These are phyloP conservation scores for Myotis myotis DNA, from an alignment of 2,797 vertebrate species.

Conservation along the genomic window DNA sequence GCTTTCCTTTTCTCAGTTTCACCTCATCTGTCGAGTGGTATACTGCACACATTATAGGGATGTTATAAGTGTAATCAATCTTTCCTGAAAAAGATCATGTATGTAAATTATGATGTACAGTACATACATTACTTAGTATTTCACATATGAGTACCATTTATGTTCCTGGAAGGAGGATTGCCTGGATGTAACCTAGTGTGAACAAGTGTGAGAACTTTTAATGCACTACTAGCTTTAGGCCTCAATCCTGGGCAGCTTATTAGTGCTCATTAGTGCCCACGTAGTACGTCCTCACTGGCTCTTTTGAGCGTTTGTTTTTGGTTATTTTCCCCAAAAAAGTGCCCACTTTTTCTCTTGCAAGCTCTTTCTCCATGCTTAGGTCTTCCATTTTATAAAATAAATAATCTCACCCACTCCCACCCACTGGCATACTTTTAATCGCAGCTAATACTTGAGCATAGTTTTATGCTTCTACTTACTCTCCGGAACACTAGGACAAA, in stretches of 20 bases:
- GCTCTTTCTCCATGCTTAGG: slow-evolving; percentile 24
- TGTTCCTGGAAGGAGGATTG: slow-evolving; percentile 60
- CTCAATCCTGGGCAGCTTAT: slow-evolving; percentile 62
- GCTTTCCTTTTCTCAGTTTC: slow-evolving; percentile 47
- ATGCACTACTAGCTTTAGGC: slow-evolving; percentile 67
- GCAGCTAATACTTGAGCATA: slow-evolving; percentile 11
- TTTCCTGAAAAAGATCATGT: slow-evolving; percentile 40
- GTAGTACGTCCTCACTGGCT: slow-evolving; percentile 1
- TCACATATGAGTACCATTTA: slow-evolving; percentile 31
- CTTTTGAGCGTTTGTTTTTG: background rate
- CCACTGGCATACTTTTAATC: slow-evolving; percentile 47
- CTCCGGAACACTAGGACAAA: slow-evolving; percentile 24
- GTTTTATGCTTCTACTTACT: slow-evolving; percentile 49
- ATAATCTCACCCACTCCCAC: slow-evolving; percentile 51
- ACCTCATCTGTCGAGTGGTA: slow-evolving; percentile 47
- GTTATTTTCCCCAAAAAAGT: slow-evolving; percentile 54
- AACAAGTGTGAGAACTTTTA: slow-evolving; percentile 67
- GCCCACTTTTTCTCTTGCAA: slow-evolving; percentile 55
- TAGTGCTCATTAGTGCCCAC: slow-evolving; percentile 58
- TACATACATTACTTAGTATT: slow-evolving; percentile 42
- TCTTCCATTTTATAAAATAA: slow-evolving; percentile 59
- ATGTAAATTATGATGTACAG: slow-evolving; percentile 47
- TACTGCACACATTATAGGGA: background rate
- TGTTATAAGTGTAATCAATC: background rate
- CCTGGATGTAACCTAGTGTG: slow-evolving; percentile 45